These are phyloP conservation scores for Rhabdornis inornatus DNA, from an alignment of 2,113 vertebrate genomes.

Conservation along the genomic window DNA sequence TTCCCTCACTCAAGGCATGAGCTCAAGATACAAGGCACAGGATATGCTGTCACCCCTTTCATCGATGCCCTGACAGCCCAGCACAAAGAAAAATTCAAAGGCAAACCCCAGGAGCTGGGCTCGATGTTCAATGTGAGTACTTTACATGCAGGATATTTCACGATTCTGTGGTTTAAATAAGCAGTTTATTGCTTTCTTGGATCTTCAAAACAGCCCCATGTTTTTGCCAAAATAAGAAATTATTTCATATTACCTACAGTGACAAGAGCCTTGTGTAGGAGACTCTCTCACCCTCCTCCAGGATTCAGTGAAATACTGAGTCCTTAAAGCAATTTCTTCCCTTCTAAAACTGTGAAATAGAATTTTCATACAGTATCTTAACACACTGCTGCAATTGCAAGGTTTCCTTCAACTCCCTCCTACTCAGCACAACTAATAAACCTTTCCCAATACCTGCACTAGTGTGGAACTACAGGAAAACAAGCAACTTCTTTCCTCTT, in stretches of 20 bases:
- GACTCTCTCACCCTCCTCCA: neutral
- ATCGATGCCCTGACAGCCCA: neutral
- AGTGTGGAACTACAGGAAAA: neutral
- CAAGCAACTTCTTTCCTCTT: neutral
- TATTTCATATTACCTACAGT: neutral
- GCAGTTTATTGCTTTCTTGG: neutral
- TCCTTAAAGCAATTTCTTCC: neutral
- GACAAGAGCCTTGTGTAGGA: neutral
- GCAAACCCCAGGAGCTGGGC: neutral
- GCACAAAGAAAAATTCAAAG: neutral
- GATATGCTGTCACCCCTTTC: too few relatives aligned
- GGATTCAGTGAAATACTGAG: neutral
- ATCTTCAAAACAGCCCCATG: neutral
- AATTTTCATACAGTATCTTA: neutral
- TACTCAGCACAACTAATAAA: neutral
- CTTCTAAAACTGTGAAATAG: neutral
- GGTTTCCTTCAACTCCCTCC: neutral
- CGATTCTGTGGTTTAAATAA: neutral
- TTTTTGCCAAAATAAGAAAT: neutral
- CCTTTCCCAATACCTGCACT: neutral
- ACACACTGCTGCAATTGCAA: neutral
- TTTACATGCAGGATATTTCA: neutral
- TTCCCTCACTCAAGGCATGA: neutral
- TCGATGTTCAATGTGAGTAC: neutral
- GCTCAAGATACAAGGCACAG: neutral